These are phyloP conservation scores for Calameuta idolon DNA, from an alignment of 2,888 invertebrate genomes.

Conservation along the genomic window DNA sequence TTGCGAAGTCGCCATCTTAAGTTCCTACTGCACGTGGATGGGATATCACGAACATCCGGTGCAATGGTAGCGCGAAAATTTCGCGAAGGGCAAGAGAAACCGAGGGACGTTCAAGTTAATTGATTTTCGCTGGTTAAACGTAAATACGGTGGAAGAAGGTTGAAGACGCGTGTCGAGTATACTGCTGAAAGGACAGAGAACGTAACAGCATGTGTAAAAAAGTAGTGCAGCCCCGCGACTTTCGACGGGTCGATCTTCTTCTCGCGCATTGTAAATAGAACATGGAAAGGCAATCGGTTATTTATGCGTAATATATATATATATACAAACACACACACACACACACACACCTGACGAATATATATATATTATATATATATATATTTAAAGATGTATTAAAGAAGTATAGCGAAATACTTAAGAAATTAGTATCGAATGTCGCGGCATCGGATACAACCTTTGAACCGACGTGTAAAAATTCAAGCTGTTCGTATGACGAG, in stretches of 20 bases:
- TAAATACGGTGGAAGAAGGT: background rate
- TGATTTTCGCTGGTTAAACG: slow-evolving; percentile 23
- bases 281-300: slow-evolving; percentile 56
- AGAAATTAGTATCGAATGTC: slow-evolving; percentile 48
- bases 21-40: slow-evolving; percentile 60
- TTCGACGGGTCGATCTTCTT: slow-evolving; percentile 40
- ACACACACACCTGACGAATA: slow-evolving; percentile 34
- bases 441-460: slow-evolving; percentile 61
- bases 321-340: too few relatives aligned
- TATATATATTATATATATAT: slow-evolving; percentile 43
- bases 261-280: slow-evolving; percentile 55
- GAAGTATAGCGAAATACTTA: background rate
- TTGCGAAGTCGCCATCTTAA: slow-evolving; percentile 51
- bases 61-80: slow-evolving; percentile 28
- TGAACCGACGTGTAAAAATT: slow-evolving; percentile 29
- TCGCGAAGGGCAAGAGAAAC: slow-evolving; percentile 14
- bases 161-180: background rate
- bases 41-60: slow-evolving; percentile 46
- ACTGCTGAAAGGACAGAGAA: background rate
- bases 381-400: slow-evolving; percentile 32
- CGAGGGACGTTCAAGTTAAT: slow-evolving; percentile 19
- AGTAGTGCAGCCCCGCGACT: background rate
- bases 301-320: slow-evolving; percentile 57
- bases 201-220: background rate
- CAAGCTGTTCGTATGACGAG: background rate